These are phyloP conservation scores for Epicauta chinensis DNA, from an alignment of 1,140 invertebrate species.

Conservation along the genomic window DNA sequence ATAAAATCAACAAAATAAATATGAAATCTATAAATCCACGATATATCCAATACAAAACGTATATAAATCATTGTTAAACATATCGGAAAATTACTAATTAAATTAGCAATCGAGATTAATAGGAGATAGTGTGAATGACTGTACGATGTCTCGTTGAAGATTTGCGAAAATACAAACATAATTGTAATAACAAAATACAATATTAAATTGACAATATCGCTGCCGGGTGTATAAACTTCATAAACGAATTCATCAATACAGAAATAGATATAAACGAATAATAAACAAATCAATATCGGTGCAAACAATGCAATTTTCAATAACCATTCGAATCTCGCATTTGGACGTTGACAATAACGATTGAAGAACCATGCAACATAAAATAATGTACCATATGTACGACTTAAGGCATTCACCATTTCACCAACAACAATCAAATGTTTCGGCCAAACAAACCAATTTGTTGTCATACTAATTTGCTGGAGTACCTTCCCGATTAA, in stretches of 20 bases:
- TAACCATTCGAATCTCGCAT: background rate
- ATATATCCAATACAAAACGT: conserved; percentile 2
- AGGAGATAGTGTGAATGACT: background rate
- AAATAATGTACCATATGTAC: conserved; percentile 2
- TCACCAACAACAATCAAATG: background rate
- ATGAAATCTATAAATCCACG: conserved; percentile 6
- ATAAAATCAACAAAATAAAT: conserved; percentile 10
- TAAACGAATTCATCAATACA: conserved; percentile 4
- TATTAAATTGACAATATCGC: conserved; percentile 1
- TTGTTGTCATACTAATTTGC: background rate
- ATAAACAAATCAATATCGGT: background rate
- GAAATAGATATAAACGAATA: conserved; percentile 3
- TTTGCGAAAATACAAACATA: conserved; percentile 1
- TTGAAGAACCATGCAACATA: conserved; percentile 1
- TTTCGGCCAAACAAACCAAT: background rate
- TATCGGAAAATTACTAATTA: conserved; percentile 6
- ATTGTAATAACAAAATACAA: background rate
- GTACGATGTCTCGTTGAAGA: background rate
- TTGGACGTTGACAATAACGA: background rate
- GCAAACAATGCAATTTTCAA: background rate
- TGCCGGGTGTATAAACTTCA: conserved; percentile 4
- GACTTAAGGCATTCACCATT: background rate
- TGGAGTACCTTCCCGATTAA: background rate
- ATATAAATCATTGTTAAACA: conserved; percentile 10
- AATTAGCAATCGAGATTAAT: conserved; percentile 7